Base-by-base conservation (phyloP, 2,113 vertebrate species). In the Mesembrinibis cayennensis region DNA sequence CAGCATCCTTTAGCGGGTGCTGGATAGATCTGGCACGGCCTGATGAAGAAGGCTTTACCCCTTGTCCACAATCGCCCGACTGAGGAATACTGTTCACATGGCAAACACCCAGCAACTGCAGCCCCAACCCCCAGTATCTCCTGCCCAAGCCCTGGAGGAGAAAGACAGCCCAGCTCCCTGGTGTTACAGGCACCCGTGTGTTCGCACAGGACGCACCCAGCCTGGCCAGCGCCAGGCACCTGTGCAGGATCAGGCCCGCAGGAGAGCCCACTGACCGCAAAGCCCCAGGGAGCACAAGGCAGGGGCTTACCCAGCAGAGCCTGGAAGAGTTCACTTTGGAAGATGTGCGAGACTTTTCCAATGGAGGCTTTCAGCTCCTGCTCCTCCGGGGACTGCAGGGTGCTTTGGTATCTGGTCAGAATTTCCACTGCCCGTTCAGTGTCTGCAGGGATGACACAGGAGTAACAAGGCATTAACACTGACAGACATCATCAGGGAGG, bases 281-380 rank as follows among this genome's bases (percentile, higher is more conserved):
- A 45, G 56, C 19, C 47, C 47, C 85, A 80, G 53, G 45, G 59
- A 81, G 7, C 21, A 6, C 76, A 65, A 79, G 44, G 89, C 55
- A 84, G 49, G 62, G 40, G 77, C 98, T 98, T 98, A 99, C 99
- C 99, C 88, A 99, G 98, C 94, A 99, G 97, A 87, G 99, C 99
- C 96, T 98, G 98, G 95, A 99, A 99, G 90, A 99, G 98, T 85
- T 98, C 98, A 93, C 99, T 99, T 87, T 97, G 98, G 94, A 99
- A 97, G 96, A 99, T 98, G 94, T 98, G 94, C 5, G 99, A 99
- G 82, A 99, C 97, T 96, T 99, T 99, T 50, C 98, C 98, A 92
- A 99, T 98, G 26, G 97, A 99, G 95, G 97, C 98, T 97, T 98
- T 99, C 89, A 99, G 92, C 67, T 98, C 93, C 96, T 99, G 98